Conservation (phyloP, 2,888 invertebrate species). For the Meliscaeva auricollis region DNA sequence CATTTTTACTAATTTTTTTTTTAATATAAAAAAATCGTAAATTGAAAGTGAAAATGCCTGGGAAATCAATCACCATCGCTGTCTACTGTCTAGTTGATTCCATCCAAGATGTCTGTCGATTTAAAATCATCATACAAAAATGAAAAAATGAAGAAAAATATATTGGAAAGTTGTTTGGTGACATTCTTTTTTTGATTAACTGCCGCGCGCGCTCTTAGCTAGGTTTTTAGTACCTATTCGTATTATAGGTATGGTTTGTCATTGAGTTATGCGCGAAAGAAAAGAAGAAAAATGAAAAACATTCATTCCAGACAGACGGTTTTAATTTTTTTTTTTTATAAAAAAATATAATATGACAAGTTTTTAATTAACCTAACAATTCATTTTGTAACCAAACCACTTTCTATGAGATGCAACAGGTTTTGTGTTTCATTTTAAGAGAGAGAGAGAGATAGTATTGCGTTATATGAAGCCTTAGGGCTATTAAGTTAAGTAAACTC, state of each 20-base stretch:
- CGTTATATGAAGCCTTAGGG: constrained; percentile 28
- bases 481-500: constrained; percentile 24
- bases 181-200: constrained; percentile 60
- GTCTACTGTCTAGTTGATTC: constrained; percentile 1
- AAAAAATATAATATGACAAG: constrained; percentile 59
- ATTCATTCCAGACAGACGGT: constrained; percentile 22
- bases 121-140: constrained; percentile 24
- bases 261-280: constrained; percentile 6
- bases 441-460: constrained; percentile 23
- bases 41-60: constrained; percentile 60
- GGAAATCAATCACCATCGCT: constrained; percentile 62
- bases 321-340: constrained; percentile 17
- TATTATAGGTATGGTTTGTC: neutral
- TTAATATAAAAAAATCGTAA: constrained; percentile 25
- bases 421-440: constrained; percentile 3
- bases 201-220: neutral
- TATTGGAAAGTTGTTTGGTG: constrained; percentile 69
- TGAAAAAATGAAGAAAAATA: constrained; percentile 35
- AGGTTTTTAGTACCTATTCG: neutral
- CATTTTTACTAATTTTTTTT: neutral
- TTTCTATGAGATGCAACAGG: constrained; percentile 48
- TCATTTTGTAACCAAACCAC: constrained; percentile 46
- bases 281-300: constrained; percentile 22
- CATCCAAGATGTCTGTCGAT: constrained; percentile 34
- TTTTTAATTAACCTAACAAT: constrained; percentile 59